These are phyloP conservation scores for Heliconius aoede DNA, from an alignment of 2,888 invertebrate species.

Conservation along the genomic window DNA sequence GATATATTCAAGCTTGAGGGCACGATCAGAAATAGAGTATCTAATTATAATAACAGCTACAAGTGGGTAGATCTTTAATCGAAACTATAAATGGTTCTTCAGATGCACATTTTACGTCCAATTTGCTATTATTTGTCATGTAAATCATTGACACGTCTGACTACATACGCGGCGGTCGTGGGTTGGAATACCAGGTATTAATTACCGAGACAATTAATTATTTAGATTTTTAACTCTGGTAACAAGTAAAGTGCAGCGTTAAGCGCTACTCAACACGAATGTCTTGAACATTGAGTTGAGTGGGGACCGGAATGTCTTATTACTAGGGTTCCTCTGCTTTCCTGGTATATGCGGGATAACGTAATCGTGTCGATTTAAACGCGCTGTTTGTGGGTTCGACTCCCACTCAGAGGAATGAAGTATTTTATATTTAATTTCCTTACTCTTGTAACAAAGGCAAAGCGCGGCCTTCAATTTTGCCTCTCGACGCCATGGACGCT, in stretches of 20 bases:
- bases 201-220: background rate
- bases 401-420: no score
- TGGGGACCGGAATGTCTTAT: background rate
- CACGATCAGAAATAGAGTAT: constrained; percentile 51
- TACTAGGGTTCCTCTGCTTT: background rate
- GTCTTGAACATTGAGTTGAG: background rate
- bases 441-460: no score
- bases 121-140: constrained; percentile 1
- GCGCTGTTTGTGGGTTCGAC: no score
- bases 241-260: background rate
- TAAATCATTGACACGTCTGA: background rate
- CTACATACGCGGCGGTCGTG: background rate
- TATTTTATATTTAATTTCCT: no score
- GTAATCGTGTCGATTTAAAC: no score
- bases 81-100: constrained; percentile 42
- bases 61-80: constrained; percentile 50
- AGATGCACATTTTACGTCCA: constrained; percentile 15
- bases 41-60: constrained; percentile 51
- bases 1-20: constrained; percentile 48
- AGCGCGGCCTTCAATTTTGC: no score
- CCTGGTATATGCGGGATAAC: background rate
- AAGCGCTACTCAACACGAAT: background rate
- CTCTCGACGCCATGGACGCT: no score
- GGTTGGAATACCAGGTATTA: background rate
- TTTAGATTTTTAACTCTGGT: background rate